phyloP scores from a whole-genome alignment of 2,113 vertebrate genomes.

The Callochromis pleurospilus region DNA sequence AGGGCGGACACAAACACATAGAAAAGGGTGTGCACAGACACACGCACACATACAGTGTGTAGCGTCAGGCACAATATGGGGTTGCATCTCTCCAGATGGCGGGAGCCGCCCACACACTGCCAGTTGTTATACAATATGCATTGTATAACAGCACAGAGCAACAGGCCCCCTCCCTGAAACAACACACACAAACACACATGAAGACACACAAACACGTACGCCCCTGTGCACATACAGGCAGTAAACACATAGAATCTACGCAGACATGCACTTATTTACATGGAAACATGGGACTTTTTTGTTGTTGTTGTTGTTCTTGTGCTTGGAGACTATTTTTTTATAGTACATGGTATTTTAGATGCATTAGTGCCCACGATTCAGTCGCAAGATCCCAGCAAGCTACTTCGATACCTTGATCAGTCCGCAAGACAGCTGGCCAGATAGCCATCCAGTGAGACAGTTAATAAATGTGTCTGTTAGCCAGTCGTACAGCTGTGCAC shows the following conservation, averaged over 20 bases:
- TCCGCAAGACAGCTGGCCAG: background rate
- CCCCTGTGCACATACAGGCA: background rate
- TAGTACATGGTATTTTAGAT: background rate
- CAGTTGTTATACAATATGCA: conserved; percentile 72
- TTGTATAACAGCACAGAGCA: conserved; percentile 65
- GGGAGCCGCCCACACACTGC: conserved; percentile 59
- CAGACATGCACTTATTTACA: background rate
- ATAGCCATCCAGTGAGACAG: conserved; percentile 2
- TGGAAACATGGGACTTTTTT: background rate
- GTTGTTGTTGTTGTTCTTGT: background rate
- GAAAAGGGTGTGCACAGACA: background rate
- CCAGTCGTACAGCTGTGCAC: conserved; percentile 35
- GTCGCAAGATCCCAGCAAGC: background rate
- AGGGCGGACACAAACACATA: conserved; percentile 34
- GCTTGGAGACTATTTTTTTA: background rate
- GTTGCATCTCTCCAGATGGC: conserved; percentile 61
- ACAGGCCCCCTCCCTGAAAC: conserved; percentile 26
- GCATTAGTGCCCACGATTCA: background rate
- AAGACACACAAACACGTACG: background rate
- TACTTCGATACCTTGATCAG: background rate
- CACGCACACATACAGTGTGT: conserved; percentile 14
- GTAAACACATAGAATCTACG: background rate
- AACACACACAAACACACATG: background rate
- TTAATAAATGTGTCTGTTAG: conserved; percentile 20
- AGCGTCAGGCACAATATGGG: conserved; percentile 32